phyloP scores from a whole-genome alignment of 1,140 invertebrate genomes.

The Orchesella cincta region DNA sequence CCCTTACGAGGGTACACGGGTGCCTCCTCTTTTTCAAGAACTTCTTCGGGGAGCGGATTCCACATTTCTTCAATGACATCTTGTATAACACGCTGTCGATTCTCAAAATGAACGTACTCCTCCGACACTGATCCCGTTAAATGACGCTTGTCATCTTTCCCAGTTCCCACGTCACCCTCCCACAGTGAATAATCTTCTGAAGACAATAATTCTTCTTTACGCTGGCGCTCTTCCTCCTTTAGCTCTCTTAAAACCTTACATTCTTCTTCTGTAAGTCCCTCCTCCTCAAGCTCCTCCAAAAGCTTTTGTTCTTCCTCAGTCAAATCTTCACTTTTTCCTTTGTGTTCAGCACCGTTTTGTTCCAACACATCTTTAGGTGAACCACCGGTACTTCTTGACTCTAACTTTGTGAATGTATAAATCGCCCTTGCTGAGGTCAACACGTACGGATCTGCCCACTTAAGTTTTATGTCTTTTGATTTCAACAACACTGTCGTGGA shows the following conservation, averaged over 20 bases:
- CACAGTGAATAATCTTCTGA: background rate
- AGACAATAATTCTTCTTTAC: background rate
- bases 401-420: too few species aligned
- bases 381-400: too few species aligned
- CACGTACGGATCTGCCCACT: too few species aligned
- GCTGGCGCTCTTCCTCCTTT: background rate
- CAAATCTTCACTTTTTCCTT: background rate
- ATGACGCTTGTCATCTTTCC: background rate
- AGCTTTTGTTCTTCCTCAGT: background rate
- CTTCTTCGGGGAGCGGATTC: constrained; percentile 36
- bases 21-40: background rate
- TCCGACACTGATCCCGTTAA: constrained; percentile 19
- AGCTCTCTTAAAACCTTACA: background rate
- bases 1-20: background rate
- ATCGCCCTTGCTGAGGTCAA: too few species aligned
- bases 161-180: background rate
- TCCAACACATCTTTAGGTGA: too few species aligned
- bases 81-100: constrained; percentile 40
- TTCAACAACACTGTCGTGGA: too few species aligned
- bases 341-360: too few species aligned
- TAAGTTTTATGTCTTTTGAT: too few species aligned
- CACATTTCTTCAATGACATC: constrained; percentile 45
- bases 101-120: constrained; percentile 35
- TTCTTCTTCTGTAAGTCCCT: constrained; percentile 13
- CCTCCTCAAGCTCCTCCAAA: background rate